Conservation (phyloP, 2,888 invertebrate genomes). For the Heliconius charithonia region DNA sequence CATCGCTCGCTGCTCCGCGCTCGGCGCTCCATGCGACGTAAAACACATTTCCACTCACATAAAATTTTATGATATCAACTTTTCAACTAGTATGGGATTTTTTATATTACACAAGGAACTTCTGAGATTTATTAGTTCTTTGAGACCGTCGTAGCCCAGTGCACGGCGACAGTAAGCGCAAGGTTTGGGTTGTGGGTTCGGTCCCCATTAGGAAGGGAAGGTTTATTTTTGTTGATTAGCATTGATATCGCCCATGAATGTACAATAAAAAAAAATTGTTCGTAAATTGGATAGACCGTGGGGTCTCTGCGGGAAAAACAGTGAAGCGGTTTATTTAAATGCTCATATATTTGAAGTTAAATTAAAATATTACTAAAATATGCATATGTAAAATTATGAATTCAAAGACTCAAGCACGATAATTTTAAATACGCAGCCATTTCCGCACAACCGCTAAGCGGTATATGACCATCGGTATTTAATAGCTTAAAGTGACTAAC, state of each 20-base stretch:
- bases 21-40: constrained; percentile 36
- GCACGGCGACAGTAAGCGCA: no score
- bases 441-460: constrained; percentile 30
- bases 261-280: no score
- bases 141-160: not conserved
- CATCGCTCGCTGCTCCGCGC: constrained; percentile 31
- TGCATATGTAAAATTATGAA: not conserved
- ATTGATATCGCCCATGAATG: not conserved
- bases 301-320: no score
- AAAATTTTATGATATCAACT: constrained; percentile 69
- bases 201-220: not conserved
- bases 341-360: not conserved
- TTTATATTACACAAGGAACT: not conserved
- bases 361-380: not conserved
- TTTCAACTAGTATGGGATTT: constrained; percentile 56
- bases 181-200: not conserved
- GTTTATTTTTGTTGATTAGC: not conserved
- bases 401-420: constrained; percentile 2
- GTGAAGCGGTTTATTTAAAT: no score
- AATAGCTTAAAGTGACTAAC: constrained; percentile 58
- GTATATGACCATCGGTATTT: constrained; percentile 66
- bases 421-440: constrained; percentile 17
- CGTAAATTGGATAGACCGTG: no score
- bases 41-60: constrained; percentile 64
- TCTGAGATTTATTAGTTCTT: not conserved